These are phyloP conservation scores for Adoxophyes honmai DNA, from an alignment of 1,140 invertebrate genomes.

Conservation along the genomic window DNA sequence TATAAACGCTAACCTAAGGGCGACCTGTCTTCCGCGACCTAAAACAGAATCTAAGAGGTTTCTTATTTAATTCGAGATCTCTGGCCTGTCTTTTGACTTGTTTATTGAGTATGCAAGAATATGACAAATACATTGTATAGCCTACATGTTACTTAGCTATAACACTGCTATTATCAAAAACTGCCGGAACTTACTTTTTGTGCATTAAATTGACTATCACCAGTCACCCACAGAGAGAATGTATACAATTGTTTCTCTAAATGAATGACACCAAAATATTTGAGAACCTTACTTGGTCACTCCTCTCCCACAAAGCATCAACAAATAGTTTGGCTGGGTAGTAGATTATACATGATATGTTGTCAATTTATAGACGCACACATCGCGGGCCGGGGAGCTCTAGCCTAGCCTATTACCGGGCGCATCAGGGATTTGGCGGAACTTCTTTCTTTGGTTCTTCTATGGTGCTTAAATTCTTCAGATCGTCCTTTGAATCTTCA, in stretches of 20 bases:
- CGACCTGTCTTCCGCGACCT: no score
- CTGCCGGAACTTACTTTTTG: no score
- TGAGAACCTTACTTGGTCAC: neutral
- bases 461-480: conserved; percentile 75
- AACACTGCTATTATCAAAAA: no score
- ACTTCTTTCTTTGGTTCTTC: conserved; percentile 82
- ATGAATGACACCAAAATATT: neutral
- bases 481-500: conserved; percentile 81
- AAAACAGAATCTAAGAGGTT: neutral
- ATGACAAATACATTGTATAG: neutral
- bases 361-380: neutral
- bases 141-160: no score
- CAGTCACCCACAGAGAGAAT: no score
- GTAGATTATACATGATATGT: neutral
- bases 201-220: no score
- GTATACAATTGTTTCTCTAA: no score
- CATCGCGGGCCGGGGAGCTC: neutral
- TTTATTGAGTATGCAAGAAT: neutral
- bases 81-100: neutral
- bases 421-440: conserved; percentile 76
- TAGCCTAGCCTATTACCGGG: conserved; percentile 25
- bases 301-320: no score
- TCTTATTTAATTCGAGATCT: conserved; percentile 14
- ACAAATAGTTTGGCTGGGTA: neutral
- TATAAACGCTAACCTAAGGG: conserved; percentile 1